Evolutionary conservation across 2,113 vertebrate genomes (phyloP).

Genomic region (Tichodroma muraria): DNA sequence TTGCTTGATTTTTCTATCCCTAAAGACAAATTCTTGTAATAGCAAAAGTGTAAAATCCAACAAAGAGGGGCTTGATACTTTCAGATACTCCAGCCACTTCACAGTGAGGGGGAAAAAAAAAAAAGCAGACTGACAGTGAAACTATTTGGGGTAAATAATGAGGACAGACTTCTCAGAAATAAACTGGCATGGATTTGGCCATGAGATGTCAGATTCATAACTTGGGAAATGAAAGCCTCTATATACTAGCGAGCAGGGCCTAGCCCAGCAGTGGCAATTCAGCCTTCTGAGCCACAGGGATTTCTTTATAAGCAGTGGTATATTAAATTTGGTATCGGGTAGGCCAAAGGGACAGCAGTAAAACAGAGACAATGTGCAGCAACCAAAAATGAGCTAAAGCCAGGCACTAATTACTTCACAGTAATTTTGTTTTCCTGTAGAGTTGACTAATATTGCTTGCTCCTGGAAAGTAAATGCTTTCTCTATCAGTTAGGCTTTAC

Average conservation of each 20-base stretch:
- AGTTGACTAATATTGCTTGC: neutral
- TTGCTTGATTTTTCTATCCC: slow-evolving; percentile 55
- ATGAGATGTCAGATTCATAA: slow-evolving; percentile 54
- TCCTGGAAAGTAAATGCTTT: neutral
- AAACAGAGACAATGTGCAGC: slow-evolving; percentile 18
- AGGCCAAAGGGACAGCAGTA: slow-evolving; percentile 40
- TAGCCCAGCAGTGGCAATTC: slow-evolving; percentile 30
- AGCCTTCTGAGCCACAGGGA: slow-evolving; percentile 40
- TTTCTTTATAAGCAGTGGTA: slow-evolving; percentile 52
- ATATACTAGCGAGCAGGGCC: slow-evolving; percentile 1
- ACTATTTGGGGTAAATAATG: slow-evolving; percentile 56
- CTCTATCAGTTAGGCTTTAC: neutral
- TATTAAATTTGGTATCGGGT: slow-evolving; percentile 26
- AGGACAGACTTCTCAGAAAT: slow-evolving; percentile 42
- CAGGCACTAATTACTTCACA: slow-evolving; percentile 23
- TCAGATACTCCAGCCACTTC: neutral
- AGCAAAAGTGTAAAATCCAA: slow-evolving; percentile 53
- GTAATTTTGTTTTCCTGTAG: slow-evolving; percentile 14
- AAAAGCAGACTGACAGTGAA: slow-evolving; percentile 14
- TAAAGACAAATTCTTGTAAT: slow-evolving; percentile 59
- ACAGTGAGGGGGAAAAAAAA: neutral
- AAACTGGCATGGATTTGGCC: slow-evolving; percentile 50
- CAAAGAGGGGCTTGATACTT: slow-evolving; percentile 44
- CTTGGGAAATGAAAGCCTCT: slow-evolving; percentile 57
- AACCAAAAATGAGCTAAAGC: slow-evolving; percentile 32